phyloP scores from a whole-genome alignment of 2,797 vertebrate genomes.

The Setipinna tenuifilis region DNA sequence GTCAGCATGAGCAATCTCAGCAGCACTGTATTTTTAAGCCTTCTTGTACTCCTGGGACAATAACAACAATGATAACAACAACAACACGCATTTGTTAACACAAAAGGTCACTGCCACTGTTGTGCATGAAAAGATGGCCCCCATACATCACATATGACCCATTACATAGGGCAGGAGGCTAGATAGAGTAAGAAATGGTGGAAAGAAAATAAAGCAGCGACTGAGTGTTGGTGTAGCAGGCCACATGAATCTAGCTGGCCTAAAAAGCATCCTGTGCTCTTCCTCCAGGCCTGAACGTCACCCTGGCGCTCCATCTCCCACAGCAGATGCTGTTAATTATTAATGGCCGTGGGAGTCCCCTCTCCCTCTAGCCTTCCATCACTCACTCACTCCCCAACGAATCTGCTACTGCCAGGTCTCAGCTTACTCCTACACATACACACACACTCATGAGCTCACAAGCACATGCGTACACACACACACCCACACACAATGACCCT shows the following conservation, averaged over 20 bases:
- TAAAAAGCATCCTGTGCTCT: not conserved
- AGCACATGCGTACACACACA: no score
- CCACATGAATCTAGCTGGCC: not conserved
- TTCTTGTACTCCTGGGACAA: not conserved
- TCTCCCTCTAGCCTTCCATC: not conserved
- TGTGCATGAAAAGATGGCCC: not conserved
- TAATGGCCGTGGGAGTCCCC: constrained; percentile 4
- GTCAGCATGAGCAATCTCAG: no score
- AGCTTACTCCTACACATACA: not conserved
- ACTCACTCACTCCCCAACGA: not conserved
- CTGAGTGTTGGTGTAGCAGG: not conserved
- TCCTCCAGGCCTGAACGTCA: not conserved
- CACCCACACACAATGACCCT: no score
- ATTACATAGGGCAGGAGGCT: not conserved
- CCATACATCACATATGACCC: not conserved
- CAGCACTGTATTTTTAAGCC: not conserved
- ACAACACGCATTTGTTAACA: not conserved
- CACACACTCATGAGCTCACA: no score
- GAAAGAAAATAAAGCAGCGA: not conserved
- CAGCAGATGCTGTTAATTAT: constrained; percentile 3
- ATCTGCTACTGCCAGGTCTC: not conserved
- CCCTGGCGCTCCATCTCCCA: constrained; percentile 3
- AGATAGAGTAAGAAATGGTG: not conserved
- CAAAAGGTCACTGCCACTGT: not conserved
- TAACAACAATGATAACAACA: not conserved